Conservation (phyloP, 1,140 invertebrate species). For the Anadara kagoshimensis region DNA sequence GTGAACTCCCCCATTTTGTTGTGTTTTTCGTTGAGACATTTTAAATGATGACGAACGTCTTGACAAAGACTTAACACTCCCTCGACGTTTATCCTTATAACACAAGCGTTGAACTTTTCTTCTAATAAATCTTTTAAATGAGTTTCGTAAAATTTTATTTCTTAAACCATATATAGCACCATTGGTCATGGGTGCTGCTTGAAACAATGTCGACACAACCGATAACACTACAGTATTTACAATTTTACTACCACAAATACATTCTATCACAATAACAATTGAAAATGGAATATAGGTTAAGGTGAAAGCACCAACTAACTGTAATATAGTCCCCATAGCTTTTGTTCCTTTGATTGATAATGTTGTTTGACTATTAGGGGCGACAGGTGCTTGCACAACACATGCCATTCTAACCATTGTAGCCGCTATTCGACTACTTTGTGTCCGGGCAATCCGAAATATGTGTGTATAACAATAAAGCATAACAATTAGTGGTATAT, state of each 20-base stretch:
- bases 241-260: conserved; percentile 24
- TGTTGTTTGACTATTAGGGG: conserved; percentile 40
- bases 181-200: conserved; percentile 59
- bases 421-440: conserved; percentile 64
- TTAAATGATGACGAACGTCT: conserved; percentile 32
- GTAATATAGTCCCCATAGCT: conserved; percentile 62
- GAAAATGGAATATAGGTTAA: conserved; percentile 61
- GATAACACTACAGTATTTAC: conserved; percentile 41
- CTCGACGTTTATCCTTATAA: conserved; percentile 49
- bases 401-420: conserved; percentile 66
- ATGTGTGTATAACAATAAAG: conserved; percentile 64
- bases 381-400: conserved; percentile 62
- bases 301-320: conserved; percentile 61
- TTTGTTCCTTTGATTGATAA: conserved; percentile 57
- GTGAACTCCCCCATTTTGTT: conserved; percentile 33
- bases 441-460: conserved; percentile 60
- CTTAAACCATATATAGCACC: conserved; percentile 61
- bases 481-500: conserved; percentile 55
- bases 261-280: conserved; percentile 49
- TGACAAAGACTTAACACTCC: conserved; percentile 47
- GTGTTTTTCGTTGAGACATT: conserved; percentile 34
- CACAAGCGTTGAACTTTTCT: conserved; percentile 51
- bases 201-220: conserved; percentile 56
- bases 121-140: conserved; percentile 54
- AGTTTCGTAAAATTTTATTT: conserved; percentile 59